phyloP scores from a whole-genome alignment of 2,113 vertebrate genomes.

The Equus quagga region DNA sequence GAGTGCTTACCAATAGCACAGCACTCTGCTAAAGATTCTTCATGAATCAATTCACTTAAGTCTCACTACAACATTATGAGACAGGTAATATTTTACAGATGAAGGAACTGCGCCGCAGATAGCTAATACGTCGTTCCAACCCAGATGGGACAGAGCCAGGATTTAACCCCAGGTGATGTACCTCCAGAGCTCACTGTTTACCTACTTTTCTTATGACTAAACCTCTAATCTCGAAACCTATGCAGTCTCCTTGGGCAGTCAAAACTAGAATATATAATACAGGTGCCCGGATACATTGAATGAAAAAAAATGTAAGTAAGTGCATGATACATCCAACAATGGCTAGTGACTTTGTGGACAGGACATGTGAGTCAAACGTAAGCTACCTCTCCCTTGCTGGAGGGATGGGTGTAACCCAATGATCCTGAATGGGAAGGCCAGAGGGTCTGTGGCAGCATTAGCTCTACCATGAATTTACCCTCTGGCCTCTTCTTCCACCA shows the following conservation, averaged over 20 bases:
- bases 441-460: fast-evolving
- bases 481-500: neutral
- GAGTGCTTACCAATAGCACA: neutral
- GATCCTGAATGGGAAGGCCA: neutral
- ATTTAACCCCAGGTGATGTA: neutral
- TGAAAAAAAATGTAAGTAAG: neutral
- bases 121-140: neutral
- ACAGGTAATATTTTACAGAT: neutral
- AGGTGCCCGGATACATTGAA: neutral
- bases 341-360: neutral
- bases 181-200: neutral
- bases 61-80: neutral
- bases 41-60: neutral
- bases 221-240: fast-evolving
- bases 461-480: neutral
- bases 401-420: neutral
- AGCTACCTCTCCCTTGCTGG: neutral
- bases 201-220: neutral
- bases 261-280: neutral
- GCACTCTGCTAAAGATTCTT: neutral
- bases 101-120: neutral
- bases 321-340: neutral
- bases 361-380: fast-evolving
- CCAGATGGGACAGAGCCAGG: neutral
- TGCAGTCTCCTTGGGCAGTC: fast-evolving